phyloP scores from a whole-genome alignment of 2,797 vertebrate species.

The Orestias chungarensis region DNA sequence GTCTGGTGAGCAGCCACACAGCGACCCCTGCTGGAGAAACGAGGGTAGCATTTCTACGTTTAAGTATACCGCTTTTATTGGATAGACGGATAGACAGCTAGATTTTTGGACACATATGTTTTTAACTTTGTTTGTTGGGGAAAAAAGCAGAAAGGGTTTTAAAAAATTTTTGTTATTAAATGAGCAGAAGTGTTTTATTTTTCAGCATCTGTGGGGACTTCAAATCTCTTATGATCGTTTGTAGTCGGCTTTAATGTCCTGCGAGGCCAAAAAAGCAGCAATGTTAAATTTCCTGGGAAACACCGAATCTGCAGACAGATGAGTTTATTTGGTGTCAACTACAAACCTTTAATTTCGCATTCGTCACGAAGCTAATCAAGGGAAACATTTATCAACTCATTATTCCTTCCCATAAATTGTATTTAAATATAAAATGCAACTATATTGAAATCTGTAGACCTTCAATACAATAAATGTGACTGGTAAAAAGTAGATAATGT shows the following conservation, averaged over 20 bases:
- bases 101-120: too few species aligned
- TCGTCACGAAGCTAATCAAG: background rate
- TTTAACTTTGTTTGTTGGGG: too few species aligned
- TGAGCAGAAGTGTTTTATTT: constrained; percentile 33
- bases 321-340: background rate
- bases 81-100: too few species aligned
- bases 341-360: background rate
- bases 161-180: constrained; percentile 11
- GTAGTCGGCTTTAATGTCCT: constrained; percentile 40
- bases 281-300: background rate
- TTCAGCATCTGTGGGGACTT: constrained; percentile 20
- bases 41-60: background rate
- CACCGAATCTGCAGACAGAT: background rate
- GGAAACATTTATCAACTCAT: background rate
- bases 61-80: too few species aligned
- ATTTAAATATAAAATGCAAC: background rate
- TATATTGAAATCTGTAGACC: background rate
- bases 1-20: constrained; percentile 12
- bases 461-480: background rate
- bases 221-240: constrained; percentile 40
- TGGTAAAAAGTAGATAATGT: background rate
- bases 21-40: constrained; percentile 51
- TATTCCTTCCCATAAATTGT: background rate
- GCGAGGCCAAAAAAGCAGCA: constrained; percentile 13
- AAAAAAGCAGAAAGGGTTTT: background rate